These are phyloP conservation scores for Diglossa cyanea DNA, from an alignment of 2,797 vertebrate species.

Conservation along the genomic window DNA sequence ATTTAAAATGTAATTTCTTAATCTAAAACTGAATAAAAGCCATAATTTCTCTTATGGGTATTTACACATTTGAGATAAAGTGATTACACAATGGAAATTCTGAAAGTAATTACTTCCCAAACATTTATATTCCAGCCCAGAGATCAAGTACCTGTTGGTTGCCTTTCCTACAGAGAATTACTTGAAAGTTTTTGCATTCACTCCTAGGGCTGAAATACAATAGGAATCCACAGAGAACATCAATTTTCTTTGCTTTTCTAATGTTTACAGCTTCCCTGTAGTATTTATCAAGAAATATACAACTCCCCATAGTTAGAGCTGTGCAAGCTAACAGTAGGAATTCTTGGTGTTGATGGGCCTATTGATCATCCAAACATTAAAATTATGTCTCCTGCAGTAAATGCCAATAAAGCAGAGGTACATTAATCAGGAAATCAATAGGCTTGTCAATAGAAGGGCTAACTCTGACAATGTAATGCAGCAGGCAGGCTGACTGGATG, in stretches of 20 bases:
- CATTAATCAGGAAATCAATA: conserved; percentile 94
- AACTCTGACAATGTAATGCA: conserved; percentile 72
- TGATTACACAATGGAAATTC: conserved; percentile 1
- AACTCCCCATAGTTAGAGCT: conserved; percentile 47
- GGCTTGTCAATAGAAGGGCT: conserved; percentile 78
- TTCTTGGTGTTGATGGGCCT: conserved; percentile 83
- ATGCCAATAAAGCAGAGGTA: conserved; percentile 82
- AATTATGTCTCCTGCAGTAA: conserved; percentile 87
- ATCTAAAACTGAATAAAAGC: conserved; percentile 38
- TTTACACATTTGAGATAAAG: conserved; percentile 34
- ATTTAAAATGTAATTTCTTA: conserved; percentile 37
- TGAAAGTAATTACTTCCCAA: conserved; percentile 27
- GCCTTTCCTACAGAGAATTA: conserved; percentile 39
- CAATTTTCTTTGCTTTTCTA: conserved; percentile 64
- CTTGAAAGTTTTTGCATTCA: conserved; percentile 34
- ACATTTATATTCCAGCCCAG: conserved; percentile 15
- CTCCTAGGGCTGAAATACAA: conserved; percentile 50
- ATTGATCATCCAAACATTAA: conserved; percentile 91
- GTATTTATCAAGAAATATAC: conserved; percentile 66
- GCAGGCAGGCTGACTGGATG: conserved; percentile 55
- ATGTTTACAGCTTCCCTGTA: conserved; percentile 60
- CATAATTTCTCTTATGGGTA: conserved; percentile 5
- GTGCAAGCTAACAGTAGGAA: conserved; percentile 78
- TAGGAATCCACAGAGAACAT: conserved; percentile 42
- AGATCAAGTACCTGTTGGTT: background rate